Percentiles rank a stretch among this genome's conserved stretches.
Conservation (phyloP, 2,797 vertebrate genomes). For the Melanotaenia nigrans region DNA sequence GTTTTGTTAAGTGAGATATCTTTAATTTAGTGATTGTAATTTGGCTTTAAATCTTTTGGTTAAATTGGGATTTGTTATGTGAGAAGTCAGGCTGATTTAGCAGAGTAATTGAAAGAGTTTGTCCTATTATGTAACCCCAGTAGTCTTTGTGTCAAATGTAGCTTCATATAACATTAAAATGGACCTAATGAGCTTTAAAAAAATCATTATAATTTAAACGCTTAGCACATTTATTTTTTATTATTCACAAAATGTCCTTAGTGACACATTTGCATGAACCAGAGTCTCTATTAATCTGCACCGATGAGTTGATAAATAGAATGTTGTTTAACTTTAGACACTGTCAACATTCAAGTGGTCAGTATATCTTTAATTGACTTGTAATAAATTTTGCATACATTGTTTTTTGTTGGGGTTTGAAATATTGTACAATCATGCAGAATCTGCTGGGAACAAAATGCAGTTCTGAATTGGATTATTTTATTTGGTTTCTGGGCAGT, state of each 20-base stretch:
- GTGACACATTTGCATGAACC: conserved; percentile 35
- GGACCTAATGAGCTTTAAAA: conserved; percentile 54
- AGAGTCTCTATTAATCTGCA: conserved; percentile 26
- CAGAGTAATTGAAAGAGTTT: conserved; percentile 38
- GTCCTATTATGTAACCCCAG: conserved; percentile 49
- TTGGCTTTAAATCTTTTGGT: conserved; percentile 57
- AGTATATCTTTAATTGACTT: background rate
- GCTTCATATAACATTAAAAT: conserved; percentile 48
- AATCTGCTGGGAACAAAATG: conserved; percentile 3
- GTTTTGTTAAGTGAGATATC: conserved; percentile 42
- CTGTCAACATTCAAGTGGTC: conserved; percentile 17
- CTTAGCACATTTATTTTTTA: conserved; percentile 51
- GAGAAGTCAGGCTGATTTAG: conserved; percentile 34
- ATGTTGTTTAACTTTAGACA: conserved; percentile 2
- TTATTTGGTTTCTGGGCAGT: conserved; percentile 10
- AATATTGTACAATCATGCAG: background rate
- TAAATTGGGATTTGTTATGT: conserved; percentile 55
- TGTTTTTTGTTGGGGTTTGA: background rate
- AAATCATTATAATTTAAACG: conserved; percentile 49
- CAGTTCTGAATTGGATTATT: background rate
- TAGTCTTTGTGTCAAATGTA: conserved; percentile 49
- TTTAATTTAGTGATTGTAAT: conserved; percentile 48
- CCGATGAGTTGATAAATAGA: conserved; percentile 42
- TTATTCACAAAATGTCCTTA: conserved; percentile 43
- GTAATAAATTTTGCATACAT: background rate